These are phyloP conservation scores for Apostichopus leukothele DNA, from an alignment of 53 echinoderm and acorn worm genomes.

Conservation along the genomic window DNA sequence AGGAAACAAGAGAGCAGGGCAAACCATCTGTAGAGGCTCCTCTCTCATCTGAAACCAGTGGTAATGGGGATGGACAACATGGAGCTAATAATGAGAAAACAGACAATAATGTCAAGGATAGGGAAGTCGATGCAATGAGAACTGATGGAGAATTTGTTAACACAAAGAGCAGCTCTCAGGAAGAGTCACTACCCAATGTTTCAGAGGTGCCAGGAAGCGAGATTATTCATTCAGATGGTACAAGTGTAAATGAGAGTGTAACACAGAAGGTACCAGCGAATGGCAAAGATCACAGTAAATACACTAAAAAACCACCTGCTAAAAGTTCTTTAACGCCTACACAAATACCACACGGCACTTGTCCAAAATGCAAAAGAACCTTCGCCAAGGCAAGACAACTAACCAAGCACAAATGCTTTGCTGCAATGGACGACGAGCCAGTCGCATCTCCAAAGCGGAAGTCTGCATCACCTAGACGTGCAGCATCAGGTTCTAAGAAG, in stretches of 20 bases:
- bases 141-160: no score
- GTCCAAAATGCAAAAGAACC: conserved; percentile 25
- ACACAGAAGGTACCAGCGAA: not conserved
- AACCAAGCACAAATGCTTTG: conserved; percentile 41
- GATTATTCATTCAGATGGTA: no score
- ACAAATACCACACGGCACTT: conserved; percentile 4
- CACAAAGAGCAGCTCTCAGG: no score
- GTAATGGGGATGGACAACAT: no score
- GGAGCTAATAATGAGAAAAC: no score
- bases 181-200: not conserved
- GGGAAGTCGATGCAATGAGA: no score
- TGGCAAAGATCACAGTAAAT: not conserved
- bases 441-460: not conserved
- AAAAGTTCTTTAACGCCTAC: not conserved
- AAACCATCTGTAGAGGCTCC: no score
- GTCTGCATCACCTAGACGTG: not conserved
- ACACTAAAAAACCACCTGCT: not conserved
- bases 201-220: not conserved
- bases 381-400: conserved; percentile 29
- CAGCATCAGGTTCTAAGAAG: not conserved
- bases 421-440: conserved; percentile 27
- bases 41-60: not conserved
- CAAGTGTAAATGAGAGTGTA: not conserved
- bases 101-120: no score
- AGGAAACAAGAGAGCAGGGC: not conserved